Base-by-base conservation (phyloP, 2,888 invertebrate species). In the Drosophila basisetae region DNA sequence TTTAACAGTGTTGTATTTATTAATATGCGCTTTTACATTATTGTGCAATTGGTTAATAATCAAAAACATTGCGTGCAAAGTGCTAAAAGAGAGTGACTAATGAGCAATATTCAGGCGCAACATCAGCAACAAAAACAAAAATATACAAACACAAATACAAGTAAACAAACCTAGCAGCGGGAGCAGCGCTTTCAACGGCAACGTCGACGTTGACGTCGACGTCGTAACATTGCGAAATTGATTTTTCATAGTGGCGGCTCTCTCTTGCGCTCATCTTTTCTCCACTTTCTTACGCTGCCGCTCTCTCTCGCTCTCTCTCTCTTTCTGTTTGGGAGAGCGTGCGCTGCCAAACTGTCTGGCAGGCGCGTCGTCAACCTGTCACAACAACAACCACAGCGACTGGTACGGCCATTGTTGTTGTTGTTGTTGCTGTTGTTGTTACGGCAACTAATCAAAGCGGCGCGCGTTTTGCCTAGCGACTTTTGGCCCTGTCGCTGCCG, bases 211-310 rank as follows among this genome's bases (percentile, higher is more conserved):
- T 78, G 86, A 78, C 78, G 71, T 79, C 79, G 86, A 78, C 78
- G 71, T 79, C 79, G 86, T 84, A 82, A 88, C 75, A 82, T 91
- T 91, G 91, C 84, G 89, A 91, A 91, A 91, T 91, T 91, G 91
- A 91, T 91, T 91, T 91, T 91, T 91, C 91, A 85, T 82, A 76
- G 78, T 72, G 67, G 68, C 66, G 59, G 76, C 72, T 59, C 69
- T 77, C 55, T 52, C 73, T 43, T 37, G 41, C 56, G 39, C 65
- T 53, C 62, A 50, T 31, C 54, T 56, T 22, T 31, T 33, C 31
- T 53, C 22, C 10, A 22, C 33, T 53, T 22, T n/a, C 53, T 68
- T 49, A 11, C 37, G 50, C 54, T 47, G 25, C 33, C 64, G 52
- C 62, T 52, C 58, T 58, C 49, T 67, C 3, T 39, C n/a, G 53